Conservation (phyloP, 2,113 vertebrate species). For the Arvicanthis niloticus region DNA sequence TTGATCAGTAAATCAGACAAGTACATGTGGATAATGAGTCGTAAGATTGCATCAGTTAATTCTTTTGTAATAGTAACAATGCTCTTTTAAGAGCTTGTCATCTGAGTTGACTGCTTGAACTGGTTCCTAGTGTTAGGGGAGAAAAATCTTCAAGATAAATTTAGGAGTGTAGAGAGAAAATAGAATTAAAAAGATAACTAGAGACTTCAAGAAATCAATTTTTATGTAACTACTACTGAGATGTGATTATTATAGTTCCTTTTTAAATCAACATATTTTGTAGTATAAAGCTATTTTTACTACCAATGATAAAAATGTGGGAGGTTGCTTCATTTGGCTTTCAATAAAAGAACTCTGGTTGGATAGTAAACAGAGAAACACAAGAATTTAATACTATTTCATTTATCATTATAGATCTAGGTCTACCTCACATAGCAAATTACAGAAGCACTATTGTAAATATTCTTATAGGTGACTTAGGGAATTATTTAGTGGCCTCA, state of each 20-base stretch:
- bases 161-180: background rate
- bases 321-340: background rate
- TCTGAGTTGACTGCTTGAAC: background rate
- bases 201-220: background rate
- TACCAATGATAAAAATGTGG: background rate
- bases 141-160: background rate
- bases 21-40: background rate
- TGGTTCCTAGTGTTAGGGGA: background rate
- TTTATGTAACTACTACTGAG: background rate
- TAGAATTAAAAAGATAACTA: background rate
- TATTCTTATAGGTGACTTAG: background rate
- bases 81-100: background rate
- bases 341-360: background rate
- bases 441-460: background rate
- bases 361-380: background rate
- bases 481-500: background rate
- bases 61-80: background rate
- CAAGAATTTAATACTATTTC: background rate
- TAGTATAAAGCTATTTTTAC: background rate
- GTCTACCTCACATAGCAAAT: slow-evolving; percentile 2
- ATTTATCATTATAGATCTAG: background rate
- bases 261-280: slow-evolving; percentile 16
- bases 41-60: background rate
- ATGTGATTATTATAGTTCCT: background rate
- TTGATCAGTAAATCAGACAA: background rate